Evolutionary conservation across 2,113 vertebrate species (phyloP).

Genomic region (Thalassarche chlororhynchos): DNA sequence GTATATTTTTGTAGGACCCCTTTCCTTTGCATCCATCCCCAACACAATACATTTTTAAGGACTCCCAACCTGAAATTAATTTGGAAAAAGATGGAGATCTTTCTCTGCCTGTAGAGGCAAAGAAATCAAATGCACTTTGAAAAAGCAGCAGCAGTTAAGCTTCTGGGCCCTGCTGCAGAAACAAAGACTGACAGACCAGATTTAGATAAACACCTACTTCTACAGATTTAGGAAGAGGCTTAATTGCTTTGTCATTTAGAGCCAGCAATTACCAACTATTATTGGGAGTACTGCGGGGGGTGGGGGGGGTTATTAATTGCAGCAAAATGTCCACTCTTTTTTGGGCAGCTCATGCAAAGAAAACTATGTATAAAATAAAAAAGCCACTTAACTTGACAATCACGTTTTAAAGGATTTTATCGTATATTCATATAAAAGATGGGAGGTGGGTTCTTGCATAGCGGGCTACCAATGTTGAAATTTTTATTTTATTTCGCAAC

Average conservation of each 20-base stretch:
- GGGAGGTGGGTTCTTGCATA: neutral
- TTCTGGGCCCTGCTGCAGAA: neutral
- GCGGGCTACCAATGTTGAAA: neutral
- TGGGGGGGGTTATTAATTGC: neutral
- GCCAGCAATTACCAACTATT: neutral
- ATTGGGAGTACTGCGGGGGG: neutral
- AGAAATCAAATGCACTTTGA: neutral
- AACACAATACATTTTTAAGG: neutral
- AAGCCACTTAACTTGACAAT: neutral
- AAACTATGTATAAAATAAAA: neutral
- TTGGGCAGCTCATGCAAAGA: neutral
- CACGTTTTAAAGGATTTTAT: neutral
- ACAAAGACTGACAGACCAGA: neutral
- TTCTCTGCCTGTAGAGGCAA: neutral
- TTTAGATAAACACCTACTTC: neutral
- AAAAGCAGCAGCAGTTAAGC: neutral
- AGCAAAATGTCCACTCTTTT: neutral
- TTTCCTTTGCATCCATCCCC: neutral
- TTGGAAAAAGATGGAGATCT: neutral
- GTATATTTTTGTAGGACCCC: neutral
- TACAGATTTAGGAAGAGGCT: conserved; percentile 9
- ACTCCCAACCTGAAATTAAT: neutral
- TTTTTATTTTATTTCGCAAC: neutral
- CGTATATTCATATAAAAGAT: neutral
- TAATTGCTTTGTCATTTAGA: conserved; percentile 22